Percentiles rank a stretch among this genome's conserved stretches.
Conservation (phyloP, 2,797 vertebrate species). For the Dryobates pubescens region DNA sequence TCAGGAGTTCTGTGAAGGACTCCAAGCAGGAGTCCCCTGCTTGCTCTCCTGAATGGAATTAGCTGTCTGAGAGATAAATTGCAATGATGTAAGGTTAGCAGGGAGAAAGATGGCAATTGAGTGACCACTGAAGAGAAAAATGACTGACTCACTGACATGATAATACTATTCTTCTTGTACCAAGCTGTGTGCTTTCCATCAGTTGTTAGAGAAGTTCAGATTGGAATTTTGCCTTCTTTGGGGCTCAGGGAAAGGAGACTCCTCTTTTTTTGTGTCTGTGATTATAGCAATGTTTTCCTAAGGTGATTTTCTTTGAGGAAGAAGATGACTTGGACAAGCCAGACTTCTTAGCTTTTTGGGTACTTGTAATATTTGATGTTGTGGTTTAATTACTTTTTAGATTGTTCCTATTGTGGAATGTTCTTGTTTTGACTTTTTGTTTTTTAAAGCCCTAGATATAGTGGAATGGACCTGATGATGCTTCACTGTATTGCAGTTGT, state of each 20-base stretch:
- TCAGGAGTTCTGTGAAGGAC: not conserved
- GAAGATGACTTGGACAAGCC: not conserved
- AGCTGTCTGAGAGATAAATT: not conserved
- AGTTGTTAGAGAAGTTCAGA: not conserved
- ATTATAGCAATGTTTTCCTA: not conserved
- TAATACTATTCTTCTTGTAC: not conserved
- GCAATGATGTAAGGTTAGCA: not conserved
- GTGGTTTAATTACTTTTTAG: not conserved
- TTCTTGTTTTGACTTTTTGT: slow-evolving; percentile 9
- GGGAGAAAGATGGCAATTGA: not conserved
- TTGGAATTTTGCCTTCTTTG: not conserved
- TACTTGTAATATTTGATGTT: not conserved
- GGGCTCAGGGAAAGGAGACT: not conserved
- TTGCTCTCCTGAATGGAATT: not conserved
- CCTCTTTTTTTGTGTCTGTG: not conserved
- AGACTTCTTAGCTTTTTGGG: not conserved
- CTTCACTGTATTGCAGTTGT: slow-evolving; percentile 31
- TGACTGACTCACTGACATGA: not conserved
- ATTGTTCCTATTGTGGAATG: not conserved
- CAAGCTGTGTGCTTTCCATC: not conserved
- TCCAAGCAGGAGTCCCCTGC: not conserved
- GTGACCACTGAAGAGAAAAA: not conserved
- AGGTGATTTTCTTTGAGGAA: not conserved
- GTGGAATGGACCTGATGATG: not conserved
- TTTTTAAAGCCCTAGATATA: not conserved